A percentile compares a stretch with the other conserved stretches of the same genome.
phyloP scores from a whole-genome alignment of 1,140 invertebrate genomes.

The Amphibalanus amphitrite region DNA sequence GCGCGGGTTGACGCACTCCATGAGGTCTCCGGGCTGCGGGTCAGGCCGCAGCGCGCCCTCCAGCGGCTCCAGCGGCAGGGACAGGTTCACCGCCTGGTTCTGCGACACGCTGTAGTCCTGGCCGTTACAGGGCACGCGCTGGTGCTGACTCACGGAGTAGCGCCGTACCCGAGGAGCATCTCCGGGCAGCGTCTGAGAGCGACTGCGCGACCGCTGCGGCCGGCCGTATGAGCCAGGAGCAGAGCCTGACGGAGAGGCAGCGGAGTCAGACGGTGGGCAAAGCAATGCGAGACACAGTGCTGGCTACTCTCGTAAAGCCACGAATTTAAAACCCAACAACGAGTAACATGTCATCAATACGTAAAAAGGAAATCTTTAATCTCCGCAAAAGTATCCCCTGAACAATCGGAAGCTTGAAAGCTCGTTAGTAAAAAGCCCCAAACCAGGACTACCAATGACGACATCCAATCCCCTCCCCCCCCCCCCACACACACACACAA shows the following conservation, averaged over 20 bases:
- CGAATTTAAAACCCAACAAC: too few relatives aligned
- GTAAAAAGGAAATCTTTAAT: too few relatives aligned
- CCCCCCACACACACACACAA: too few relatives aligned
- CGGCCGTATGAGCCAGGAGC: neutral
- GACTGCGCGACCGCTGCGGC: neutral
- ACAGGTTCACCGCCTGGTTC: slow-evolving; percentile 64
- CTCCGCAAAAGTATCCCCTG: too few relatives aligned
- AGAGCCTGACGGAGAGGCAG: neutral
- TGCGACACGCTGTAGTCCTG: slow-evolving; percentile 72
- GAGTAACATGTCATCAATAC: too few relatives aligned
- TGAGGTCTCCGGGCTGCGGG: neutral
- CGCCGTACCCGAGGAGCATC: neutral
- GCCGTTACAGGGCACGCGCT: slow-evolving; percentile 59
- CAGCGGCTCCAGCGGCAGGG: slow-evolving; percentile 15
- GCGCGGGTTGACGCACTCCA: neutral
- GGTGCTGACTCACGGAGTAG: neutral
- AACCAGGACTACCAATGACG: too few relatives aligned
- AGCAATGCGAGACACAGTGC: too few relatives aligned
- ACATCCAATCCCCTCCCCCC: too few relatives aligned
- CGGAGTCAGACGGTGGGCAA: too few relatives aligned
- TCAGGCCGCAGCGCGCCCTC: neutral
- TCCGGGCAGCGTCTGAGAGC: neutral
- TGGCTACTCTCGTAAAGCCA: too few relatives aligned
- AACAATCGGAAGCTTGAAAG: too few relatives aligned
- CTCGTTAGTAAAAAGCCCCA: too few relatives aligned